Base-by-base conservation (phyloP, 2,113 vertebrate species). In the Apteryx mantelli region DNA sequence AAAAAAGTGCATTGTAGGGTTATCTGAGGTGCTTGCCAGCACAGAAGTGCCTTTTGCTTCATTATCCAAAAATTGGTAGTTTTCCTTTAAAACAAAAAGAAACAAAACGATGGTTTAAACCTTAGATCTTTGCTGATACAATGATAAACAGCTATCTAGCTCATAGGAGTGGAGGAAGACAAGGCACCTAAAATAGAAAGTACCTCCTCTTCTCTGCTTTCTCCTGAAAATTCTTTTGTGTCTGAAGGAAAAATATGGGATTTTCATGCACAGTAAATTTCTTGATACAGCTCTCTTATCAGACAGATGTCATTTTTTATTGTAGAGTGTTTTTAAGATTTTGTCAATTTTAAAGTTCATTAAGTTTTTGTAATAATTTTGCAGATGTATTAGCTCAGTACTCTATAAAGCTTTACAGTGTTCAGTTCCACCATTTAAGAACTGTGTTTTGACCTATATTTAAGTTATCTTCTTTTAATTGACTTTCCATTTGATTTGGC, bases 1-100 rank as follows among this genome's bases (percentile, higher is more conserved):
- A 95, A 98, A 98, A 85, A 98, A 98, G 5, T 79, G 60, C 28
- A 98, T 94, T 10, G 95, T 20, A 0, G 96, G 97, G 66, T 99
- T 98, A 2, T 95, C 12, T 18, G 98, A 98, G 82, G 98, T 96
- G 40, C 92, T 73, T 5, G 90, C 68, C 1, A 46, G 11, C 34
- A 80, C 18, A 34, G 91, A 93, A 6, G 4, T 0, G 5, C 60
- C n/a, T 13, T 44, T 3, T 50, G 50, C 90, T 56, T 20, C 7
- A 4, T 97, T 94, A 58, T 21, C 42, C 8, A 61, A 65, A 50
- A 85, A 8, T 11, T 52, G 92, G 12, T 87, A 95, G 40, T 38
- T 91, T 15, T 68, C n/a, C 86, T 97, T 91, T 66, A 64, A 86
- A 82, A 93, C 93, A 71, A 81, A 70, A 26, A 22, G 38, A 74